Base-by-base conservation (phyloP, 2,888 invertebrate genomes). In the Trachelus tabidus region DNA sequence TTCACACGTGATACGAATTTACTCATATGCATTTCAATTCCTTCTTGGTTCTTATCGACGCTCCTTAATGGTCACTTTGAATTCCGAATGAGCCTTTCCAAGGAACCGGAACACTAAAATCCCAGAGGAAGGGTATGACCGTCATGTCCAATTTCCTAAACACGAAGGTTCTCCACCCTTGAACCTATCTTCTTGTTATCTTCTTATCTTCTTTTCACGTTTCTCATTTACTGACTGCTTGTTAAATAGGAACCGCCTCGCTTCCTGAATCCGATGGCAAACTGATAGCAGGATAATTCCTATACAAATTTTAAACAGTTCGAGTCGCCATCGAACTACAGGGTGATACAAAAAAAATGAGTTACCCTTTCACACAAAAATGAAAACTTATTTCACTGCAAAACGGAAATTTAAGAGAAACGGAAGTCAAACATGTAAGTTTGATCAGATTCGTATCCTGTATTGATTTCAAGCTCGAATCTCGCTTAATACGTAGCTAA, bases 401-500 rank as follows among this genome's bases (percentile, higher is more conserved):
- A 56, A 56, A 2, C 1, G 23, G 9, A 56, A 23, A 23, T 11
- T 56, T 23, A 23, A 23, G 3, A 56, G 23, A 56, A 23, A 15
- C 56, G 9, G 2, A 9, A 56, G 23, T 56, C 56, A 56, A 23
- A 56, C 23, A 56, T 56, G 56, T 56, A 56, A 56, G 56, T 56
- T 56, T 56, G 23, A 56, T 56, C 56, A 1, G 56, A 56, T 23
- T 56, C 23, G 56, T 23, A 56, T 56, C 56, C 56, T 23, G 2
- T 56, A 56, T 56, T 23, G 23, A 56, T 56, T 30, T 73, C 73
- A 30, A 4, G 1, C 69, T 75, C 76, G 77, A 81, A 81, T 75
- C 79, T 79, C 76, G 68, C 77, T 77, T 82, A 81, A 79, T 79
- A 76, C 80, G 73, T 76, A 73, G 77, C 80, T 75, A 80, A 75